Base-by-base conservation (phyloP, 2,797 vertebrate species). In the Eptatretus atami region DNA sequence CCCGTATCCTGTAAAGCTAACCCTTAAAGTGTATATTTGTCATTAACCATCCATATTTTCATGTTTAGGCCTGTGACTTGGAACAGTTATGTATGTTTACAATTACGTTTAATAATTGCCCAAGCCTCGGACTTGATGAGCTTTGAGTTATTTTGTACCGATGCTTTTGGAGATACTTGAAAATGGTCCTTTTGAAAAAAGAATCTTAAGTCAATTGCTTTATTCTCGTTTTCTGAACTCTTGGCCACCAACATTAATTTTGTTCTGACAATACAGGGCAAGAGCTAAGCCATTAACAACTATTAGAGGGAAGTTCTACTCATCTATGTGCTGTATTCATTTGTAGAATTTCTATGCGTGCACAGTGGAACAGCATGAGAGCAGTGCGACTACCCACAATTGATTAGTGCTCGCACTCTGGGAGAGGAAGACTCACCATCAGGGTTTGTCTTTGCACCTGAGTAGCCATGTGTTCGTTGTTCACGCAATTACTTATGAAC, bases 341-440 rank as follows among this genome's bases (percentile, higher is more conserved):
- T 64, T 24, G 0, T 66, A 93, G 87, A 93, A 93, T n/a, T 2
- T 82, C 87, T 8, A 93, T 94, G 87, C 75, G 87, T 13, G 87
- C 87, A 93, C 87, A 0, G 85, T 94, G 63, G 87, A 94, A 72
- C 81, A 77, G 63, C 80, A 90, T 1, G 79, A 84, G 52, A 71
- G 66, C 73, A 79, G 75, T 68, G 76, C 70, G 0, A 66, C 63
- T 80, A 90, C 1, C 84, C 86, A 0, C 83, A 63, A 73, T 93
- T 68, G 72, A 75, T 57, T n/a, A n/a, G 82, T 86, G 66, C 70
- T 82, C 79, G 80, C 70, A 81, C 85, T 15, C 76, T 94, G 63
- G 87, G 87, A 5, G 78, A 80, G 67, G 87, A 94, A 70, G 87
- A 93, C 73, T 94, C 70, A 82, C 85, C 14, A 84, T 93, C 71